phyloP scores from a whole-genome alignment of 2,888 invertebrate genomes.

The Cosmorhoe ocellata region DNA sequence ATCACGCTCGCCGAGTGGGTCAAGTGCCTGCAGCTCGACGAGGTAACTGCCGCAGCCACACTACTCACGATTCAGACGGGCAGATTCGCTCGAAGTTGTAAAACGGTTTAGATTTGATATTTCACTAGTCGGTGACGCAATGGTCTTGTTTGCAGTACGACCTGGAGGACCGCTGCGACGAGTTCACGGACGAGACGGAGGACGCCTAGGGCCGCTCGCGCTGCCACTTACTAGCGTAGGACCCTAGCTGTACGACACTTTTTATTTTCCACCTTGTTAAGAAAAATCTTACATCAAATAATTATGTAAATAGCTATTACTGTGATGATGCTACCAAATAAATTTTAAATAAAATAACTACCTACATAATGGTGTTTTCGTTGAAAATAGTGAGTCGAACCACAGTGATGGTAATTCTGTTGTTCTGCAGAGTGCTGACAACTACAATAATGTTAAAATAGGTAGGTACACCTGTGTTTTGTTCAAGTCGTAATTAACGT shows the following conservation, averaged over 20 bases:
- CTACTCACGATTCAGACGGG: too few relatives aligned
- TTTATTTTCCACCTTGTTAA: neutral
- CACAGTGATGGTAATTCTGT: too few relatives aligned
- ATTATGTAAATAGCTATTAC: slow-evolving; percentile 52
- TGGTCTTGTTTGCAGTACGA: slow-evolving; percentile 84
- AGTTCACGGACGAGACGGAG: slow-evolving; percentile 80
- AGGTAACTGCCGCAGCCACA: slow-evolving; percentile 78
- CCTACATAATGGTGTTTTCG: too few relatives aligned
- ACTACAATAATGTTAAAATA: too few relatives aligned
- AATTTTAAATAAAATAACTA: slow-evolving; percentile 11
- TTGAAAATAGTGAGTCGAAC: too few relatives aligned
- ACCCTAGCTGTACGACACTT: slow-evolving; percentile 6
- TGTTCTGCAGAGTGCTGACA: too few relatives aligned
- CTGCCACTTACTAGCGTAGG: neutral
- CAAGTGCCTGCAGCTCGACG: slow-evolving; percentile 90
- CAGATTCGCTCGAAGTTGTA: too few relatives aligned
- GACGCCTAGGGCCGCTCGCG: slow-evolving; percentile 13
- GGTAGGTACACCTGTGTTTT: too few relatives aligned
- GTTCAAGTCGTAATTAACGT: too few relatives aligned
- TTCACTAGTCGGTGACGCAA: too few relatives aligned
- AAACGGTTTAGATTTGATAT: too few relatives aligned
- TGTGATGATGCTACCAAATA: slow-evolving; percentile 64
- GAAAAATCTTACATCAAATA: slow-evolving; percentile 9
- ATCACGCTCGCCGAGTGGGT: slow-evolving; percentile 97
- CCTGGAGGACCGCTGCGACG: slow-evolving; percentile 90